phyloP scores from a whole-genome alignment of 2,888 invertebrate species.

The Polydesmus complanatus region DNA sequence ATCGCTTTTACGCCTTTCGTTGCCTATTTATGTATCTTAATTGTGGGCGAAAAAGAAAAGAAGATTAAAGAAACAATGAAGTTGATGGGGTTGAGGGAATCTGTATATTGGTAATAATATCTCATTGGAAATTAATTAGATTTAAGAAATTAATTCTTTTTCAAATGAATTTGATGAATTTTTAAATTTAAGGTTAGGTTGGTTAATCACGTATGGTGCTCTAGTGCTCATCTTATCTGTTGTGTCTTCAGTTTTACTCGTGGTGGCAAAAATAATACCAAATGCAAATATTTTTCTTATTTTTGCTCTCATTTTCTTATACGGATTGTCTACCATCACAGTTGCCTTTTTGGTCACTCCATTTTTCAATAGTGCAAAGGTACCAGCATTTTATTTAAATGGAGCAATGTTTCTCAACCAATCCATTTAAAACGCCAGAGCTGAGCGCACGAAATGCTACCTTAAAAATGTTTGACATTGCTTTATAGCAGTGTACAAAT shows the following conservation, averaged over 20 bases:
- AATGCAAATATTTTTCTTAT: conserved; percentile 63
- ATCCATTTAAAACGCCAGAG: no score
- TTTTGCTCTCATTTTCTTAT: conserved; percentile 60
- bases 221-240: conserved; percentile 50
- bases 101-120: conserved; percentile 48
- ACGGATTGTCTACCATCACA: conserved; percentile 66
- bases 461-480: no score
- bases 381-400: conserved; percentile 28
- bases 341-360: conserved; percentile 72
- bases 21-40: conserved; percentile 61
- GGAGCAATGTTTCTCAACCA: neutral
- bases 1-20: conserved; percentile 63
- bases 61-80: conserved; percentile 77
- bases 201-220: conserved; percentile 62
- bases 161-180: neutral
- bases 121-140: neutral
- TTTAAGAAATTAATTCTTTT: neutral
- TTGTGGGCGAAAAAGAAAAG: conserved; percentile 75
- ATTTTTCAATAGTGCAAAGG: conserved; percentile 69
- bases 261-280: conserved; percentile 57
- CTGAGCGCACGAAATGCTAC: no score
- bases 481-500: no score
- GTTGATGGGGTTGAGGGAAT: conserved; percentile 55
- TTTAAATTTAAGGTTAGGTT: conserved; percentile 52
- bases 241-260: conserved; percentile 53